Base-by-base conservation (phyloP, 2,888 invertebrate genomes). In the Tachina lurida region DNA sequence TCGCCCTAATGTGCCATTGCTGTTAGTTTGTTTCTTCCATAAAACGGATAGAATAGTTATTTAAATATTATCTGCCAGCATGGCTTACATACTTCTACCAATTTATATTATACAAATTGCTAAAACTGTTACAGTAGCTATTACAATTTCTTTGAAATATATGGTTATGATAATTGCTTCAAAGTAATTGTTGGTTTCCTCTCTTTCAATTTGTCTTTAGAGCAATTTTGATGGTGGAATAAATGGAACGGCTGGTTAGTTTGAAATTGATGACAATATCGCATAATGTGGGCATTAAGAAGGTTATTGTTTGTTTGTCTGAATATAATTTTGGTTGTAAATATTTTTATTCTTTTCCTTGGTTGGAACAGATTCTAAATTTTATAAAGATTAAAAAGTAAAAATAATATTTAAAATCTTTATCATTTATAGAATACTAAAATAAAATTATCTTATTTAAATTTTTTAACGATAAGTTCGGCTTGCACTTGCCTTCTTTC, bases 101-200 rank as follows among this genome's bases (percentile, higher is more conserved):
- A 60, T 71, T 80, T 45, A 65, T 80, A 60, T 65, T 54, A 67
- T 54, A 54, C 45, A 71, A 56, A 54, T 71, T 60, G 47, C 60
- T 67, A 17, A 71, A 71, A 60, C 78, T 19, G 39, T 75, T 79
- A 71, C 60, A 62, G 78, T 43, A 52, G 75, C 85, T 43, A 78
- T 86, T 79, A 76, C 75, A 70, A 67, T 79, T 68, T 68, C 52
- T 70, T 47, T 75, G 19, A 83, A 75, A 86, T 74, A 75, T 75
- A 86, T 86, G 79, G 85, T 86, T 79, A 86, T 82, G 70, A 82
- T 79, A 86, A 82, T 82, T 86, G 85, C 79, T 82, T 60, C n/a
- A 45, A 83, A 82, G 65, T 71, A 86, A 82, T 86, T 71, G 63
- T 60, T 62, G 80, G 81, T 60, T 73, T 76, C 67, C 76, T 56